These are phyloP conservation scores for Apostichopus californicus DNA, from an alignment of 35 echinoderm and acorn worm species.

Conservation along the genomic window DNA sequence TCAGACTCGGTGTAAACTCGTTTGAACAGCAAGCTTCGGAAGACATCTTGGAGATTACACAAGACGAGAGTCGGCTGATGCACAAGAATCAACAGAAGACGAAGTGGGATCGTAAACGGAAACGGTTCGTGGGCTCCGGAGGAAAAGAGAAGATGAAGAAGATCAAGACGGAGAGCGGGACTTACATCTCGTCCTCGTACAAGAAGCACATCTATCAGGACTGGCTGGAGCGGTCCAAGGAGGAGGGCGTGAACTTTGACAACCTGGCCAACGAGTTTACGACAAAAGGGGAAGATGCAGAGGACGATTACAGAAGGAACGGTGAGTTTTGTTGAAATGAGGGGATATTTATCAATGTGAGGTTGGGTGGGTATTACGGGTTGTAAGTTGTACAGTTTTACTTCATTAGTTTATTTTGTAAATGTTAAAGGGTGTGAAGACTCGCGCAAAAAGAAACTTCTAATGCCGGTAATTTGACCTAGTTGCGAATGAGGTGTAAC, in stretches of 20 bases:
- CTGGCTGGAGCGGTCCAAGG: constrained; percentile 33
- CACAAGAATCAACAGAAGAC: constrained; percentile 55
- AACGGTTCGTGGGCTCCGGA: constrained; percentile 67
- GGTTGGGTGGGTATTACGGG: background rate
- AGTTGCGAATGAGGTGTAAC: no score
- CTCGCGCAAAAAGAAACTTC: no score
- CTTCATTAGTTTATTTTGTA: no score
- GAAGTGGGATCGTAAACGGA: constrained; percentile 95
- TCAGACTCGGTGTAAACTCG: constrained; percentile 70
- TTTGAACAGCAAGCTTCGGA: constrained; percentile 87
- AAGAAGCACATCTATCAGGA: constrained; percentile 88
- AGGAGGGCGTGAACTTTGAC: constrained; percentile 33
- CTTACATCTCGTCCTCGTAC: constrained; percentile 86
- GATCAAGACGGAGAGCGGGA: constrained; percentile 92
- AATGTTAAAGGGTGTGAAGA: no score
- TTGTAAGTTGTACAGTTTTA: no score
- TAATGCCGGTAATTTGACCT: no score
- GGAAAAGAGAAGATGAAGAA: constrained; percentile 90
- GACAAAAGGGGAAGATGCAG: background rate
- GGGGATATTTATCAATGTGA: background rate
- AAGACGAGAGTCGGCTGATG: constrained; percentile 74
- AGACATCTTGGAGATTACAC: constrained; percentile 82
- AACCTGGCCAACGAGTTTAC: background rate
- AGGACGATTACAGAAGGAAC: background rate
- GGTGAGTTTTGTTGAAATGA: background rate